Evolutionary conservation across 2,888 invertebrate genomes (phyloP), one percentile per base, ranked within the genome.

Genomic region (Biston betularia): DNA sequence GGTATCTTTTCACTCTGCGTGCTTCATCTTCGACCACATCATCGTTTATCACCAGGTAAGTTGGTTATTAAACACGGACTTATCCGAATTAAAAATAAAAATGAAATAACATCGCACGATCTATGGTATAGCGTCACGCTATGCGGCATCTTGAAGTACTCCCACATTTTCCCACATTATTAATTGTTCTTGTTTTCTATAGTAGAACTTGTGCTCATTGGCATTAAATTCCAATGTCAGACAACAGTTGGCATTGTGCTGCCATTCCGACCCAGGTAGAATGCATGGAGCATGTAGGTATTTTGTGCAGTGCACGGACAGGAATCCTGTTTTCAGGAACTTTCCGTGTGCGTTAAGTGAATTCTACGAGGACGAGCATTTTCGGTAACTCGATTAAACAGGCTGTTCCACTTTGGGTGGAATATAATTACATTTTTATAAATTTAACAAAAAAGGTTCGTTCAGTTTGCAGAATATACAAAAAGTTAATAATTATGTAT

Each of bases 241-340:
- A 46, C n/a, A 24, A 45, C 38, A 15, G 40, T 48, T 14, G 46
- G 34, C 52, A 40, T 14, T 50, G n/a, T 44, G 50, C 8, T 24
- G 50, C 44, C 44, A 35, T 49, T 62, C 42, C 12, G 38, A 11
- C 14, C 8, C 38, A 34, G 46, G 10, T 35, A 56, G 45, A 14
- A 56, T 56, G 46, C 33, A 44, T 15, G 46, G 40, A 15, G 15
- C 42, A 35, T 42, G 14, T 24, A 3, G 24, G 24, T 24, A 24
- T 24, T 24, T 52, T 38, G 52, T 14, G 50, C 34, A 7, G 15
- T 54, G 40, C 54, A 40, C 38, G 34, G 12, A 15, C 11, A 12
- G 56, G 58, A 64, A 58, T 57, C 24, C 14, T 14, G 34, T 24
- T 44, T 54, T 49, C 64, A 49, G 64, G 35, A 54, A 65, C 59